Evolutionary conservation across 2,797 vertebrate species (phyloP), one percentile per base, ranked within the genome.

Genomic region (Cirrhinus molitorella): DNA sequence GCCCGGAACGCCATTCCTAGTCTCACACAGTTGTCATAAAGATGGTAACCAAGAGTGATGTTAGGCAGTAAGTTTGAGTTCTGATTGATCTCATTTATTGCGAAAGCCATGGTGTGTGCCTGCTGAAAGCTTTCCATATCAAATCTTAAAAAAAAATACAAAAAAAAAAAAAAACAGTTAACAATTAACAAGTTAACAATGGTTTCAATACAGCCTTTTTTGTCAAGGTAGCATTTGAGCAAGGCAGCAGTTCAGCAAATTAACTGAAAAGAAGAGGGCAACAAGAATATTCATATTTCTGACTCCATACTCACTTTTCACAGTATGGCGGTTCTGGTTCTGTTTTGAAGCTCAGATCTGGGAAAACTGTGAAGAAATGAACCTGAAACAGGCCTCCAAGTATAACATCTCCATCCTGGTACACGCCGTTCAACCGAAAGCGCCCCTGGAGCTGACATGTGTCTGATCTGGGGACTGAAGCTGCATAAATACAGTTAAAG

Each of bases 1-100:
- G 92, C 93, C 23, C 94, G 90, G 86, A 95, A 92, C 61, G 92
- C 93, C 76, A 92, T 88, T 0, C 87, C 87, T 49, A 94, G 90
- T 68, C 90, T 91, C 28, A 88, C 90, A 73, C 94, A 95, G 88
- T 94, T 94, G 59, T 95, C 93, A 85, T 92, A 95, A 13, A 95
- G 85, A 82, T 88, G 89, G 75, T 94, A 95, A 80, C 94, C 94
- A 28, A 95, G 89, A 31, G 91, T 94, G 73, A 94, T 72, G 67
- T 94, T 93, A 4, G 93, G 92, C 3, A 95, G 87, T 31, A 95
- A 73, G 12, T 88, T 73, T 0, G 88, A 57, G 85, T 92, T 92
- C 49, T 75, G 92, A 90, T 95, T 95, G 72, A 94, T 93, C 84
- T 94, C 92, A 28, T 94, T 80, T 37, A 94, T 87, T n/a, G 93